Conservation (phyloP, 2,797 vertebrate genomes). For the Protosalanx chinensis region DNA sequence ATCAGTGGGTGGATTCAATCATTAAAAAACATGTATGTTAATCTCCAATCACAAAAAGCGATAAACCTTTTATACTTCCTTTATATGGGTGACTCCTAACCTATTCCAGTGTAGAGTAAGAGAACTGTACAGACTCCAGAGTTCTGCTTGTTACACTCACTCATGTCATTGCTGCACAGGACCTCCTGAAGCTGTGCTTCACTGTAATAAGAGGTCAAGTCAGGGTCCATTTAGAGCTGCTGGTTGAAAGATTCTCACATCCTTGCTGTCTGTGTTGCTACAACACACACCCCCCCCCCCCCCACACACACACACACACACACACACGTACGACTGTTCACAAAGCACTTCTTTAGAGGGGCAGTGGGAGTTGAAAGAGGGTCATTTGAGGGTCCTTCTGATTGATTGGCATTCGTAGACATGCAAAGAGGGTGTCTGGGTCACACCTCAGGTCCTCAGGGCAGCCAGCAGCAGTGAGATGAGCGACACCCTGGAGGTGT, state of each 20-base stretch:
- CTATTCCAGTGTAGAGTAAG: background rate
- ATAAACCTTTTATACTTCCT: background rate
- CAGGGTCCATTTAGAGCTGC: background rate
- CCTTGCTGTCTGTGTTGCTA: conserved; percentile 15
- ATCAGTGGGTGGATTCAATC: background rate
- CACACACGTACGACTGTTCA: background rate
- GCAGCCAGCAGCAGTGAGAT: background rate
- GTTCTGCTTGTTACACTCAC: background rate
- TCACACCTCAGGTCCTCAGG: background rate
- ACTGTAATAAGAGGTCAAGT: background rate
- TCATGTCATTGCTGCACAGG: background rate
- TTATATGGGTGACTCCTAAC: background rate
- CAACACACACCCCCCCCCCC: background rate
- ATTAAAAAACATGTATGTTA: background rate
- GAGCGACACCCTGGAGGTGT: background rate
- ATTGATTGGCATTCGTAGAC: conserved; percentile 9
- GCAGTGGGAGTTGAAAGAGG: conserved; percentile 4
- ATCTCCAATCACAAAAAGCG: background rate
- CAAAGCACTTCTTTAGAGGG: background rate
- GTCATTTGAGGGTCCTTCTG: conserved; percentile 17
- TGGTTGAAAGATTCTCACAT: background rate
- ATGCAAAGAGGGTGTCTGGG: conserved; percentile 12
- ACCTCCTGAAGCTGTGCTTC: background rate
- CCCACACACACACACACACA: background rate
- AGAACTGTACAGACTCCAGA: background rate